phyloP scores from a whole-genome alignment of 2,888 invertebrate genomes.

The Ophion slaviceki region DNA sequence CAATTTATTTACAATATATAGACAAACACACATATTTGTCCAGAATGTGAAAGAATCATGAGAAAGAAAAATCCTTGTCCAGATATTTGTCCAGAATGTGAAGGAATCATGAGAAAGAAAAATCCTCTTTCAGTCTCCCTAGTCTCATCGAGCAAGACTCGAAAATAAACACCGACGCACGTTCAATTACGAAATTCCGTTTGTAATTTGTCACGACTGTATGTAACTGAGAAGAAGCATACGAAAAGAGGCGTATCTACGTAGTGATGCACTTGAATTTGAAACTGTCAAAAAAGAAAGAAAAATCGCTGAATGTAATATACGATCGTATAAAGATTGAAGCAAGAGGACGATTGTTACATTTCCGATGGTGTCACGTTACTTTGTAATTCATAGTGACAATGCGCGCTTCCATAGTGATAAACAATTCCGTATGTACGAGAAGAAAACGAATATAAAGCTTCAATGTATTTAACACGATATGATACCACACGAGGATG shows the following conservation, averaged over 20 bases:
- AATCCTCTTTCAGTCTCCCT: constrained; percentile 22
- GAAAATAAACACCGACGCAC: background rate
- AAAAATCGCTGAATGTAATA: constrained; percentile 10
- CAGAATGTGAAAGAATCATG: background rate
- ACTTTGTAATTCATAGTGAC: constrained; percentile 53
- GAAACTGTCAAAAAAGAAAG: background rate
- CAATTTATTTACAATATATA: too few relatives aligned
- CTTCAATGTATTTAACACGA: constrained; percentile 50
- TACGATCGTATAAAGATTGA: background rate
- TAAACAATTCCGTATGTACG: constrained; percentile 48
- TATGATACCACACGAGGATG: constrained; percentile 13
- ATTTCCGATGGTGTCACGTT: constrained; percentile 38
- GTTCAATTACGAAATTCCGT: constrained; percentile 46
- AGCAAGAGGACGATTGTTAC: background rate
- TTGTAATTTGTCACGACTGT: constrained; percentile 31
- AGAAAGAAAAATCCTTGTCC: constrained; percentile 13
- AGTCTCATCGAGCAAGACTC: constrained; percentile 22
- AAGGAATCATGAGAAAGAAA: background rate
- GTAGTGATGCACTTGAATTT: constrained; percentile 6
- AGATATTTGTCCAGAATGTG: constrained; percentile 2
- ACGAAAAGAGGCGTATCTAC: constrained; percentile 1
- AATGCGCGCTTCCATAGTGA: constrained; percentile 64
- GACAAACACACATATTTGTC: background rate
- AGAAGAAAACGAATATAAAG: constrained; percentile 46
- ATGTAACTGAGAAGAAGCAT: constrained; percentile 2